Evolutionary conservation across 1,140 invertebrate genomes (phyloP).

Genomic region (Achroia grisella): DNA sequence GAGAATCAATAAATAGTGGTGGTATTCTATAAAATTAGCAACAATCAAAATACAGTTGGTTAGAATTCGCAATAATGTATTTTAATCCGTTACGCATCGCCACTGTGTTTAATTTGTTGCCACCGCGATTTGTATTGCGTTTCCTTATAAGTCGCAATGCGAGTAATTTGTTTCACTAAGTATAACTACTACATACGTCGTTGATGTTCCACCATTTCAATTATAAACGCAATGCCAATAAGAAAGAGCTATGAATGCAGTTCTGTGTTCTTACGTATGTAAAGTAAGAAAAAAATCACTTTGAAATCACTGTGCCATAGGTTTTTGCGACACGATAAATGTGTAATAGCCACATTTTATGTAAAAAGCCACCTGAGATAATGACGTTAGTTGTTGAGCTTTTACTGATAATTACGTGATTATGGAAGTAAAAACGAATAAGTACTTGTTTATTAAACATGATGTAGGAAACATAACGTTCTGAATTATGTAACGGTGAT

Average conservation of each 20-base stretch:
- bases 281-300: constrained; percentile 30
- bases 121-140: constrained; percentile 48
- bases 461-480: too few species aligned
- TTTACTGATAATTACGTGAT: not conserved
- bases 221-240: constrained; percentile 41
- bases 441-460: too few species aligned
- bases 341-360: constrained; percentile 28
- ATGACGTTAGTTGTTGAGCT: constrained; percentile 21
- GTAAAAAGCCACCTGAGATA: constrained; percentile 25
- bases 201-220: constrained; percentile 58
- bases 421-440: too few species aligned
- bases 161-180: constrained; percentile 59
- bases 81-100: constrained; percentile 41
- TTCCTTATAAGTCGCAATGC: constrained; percentile 52
- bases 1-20: too few species aligned
- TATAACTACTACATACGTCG: constrained; percentile 36
- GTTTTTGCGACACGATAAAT: constrained; percentile 45
- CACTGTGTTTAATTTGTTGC: constrained; percentile 60
- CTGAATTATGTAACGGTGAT: too few species aligned
- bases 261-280: constrained; percentile 28
- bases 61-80: constrained; percentile 4
- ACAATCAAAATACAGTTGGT: too few species aligned
- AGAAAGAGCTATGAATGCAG: constrained; percentile 49
- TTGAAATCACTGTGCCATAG: too few species aligned
- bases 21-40: too few species aligned